Evolutionary conservation across 2,113 vertebrate species (phyloP).

Genomic region (Barbus barbus): DNA sequence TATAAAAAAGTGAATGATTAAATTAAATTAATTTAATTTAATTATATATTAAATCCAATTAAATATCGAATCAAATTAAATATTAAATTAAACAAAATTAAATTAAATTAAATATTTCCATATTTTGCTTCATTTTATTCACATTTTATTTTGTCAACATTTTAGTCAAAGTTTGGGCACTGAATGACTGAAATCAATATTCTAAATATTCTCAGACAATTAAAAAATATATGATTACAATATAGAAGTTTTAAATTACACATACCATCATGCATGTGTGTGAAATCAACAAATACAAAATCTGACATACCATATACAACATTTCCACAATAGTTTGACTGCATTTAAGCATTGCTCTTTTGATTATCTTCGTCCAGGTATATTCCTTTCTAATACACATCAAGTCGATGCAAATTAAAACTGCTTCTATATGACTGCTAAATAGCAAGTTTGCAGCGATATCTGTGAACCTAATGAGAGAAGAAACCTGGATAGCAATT

Average conservation of each 20-base stretch:
- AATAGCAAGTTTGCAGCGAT: background rate
- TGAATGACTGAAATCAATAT: background rate
- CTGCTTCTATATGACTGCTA: background rate
- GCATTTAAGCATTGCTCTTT: background rate
- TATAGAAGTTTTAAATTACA: background rate
- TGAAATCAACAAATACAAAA: background rate
- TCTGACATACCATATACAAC: background rate
- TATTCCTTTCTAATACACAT: background rate
- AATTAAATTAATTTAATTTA: background rate
- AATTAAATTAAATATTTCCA: background rate
- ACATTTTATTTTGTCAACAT: background rate
- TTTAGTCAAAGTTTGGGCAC: background rate
- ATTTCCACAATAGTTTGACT: background rate
- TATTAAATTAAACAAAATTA: no score
- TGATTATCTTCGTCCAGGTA: background rate
- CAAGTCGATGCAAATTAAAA: background rate
- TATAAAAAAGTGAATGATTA: background rate
- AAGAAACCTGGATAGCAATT: constrained; percentile 35
- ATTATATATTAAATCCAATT: background rate
- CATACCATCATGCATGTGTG: background rate
- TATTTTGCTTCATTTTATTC: background rate
- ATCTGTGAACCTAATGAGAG: constrained; percentile 23
- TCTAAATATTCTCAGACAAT: background rate
- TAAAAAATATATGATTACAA: background rate
- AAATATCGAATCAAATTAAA: no score